Base-by-base conservation (phyloP, 23 tunicate genomes). In the Clavelina lepadiformis region DNA sequence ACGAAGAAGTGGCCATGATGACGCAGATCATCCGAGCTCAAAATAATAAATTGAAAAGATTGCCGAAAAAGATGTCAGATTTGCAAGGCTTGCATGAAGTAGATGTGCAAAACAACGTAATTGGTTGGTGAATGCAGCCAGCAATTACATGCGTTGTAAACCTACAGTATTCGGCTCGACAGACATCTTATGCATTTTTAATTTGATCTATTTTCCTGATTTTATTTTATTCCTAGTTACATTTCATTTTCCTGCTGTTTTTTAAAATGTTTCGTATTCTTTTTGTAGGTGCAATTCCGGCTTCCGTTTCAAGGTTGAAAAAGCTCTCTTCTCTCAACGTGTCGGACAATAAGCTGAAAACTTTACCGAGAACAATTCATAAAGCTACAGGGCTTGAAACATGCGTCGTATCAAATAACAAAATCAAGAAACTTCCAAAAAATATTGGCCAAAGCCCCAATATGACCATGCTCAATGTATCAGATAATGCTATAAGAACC, bases 341-440 rank as follows among this genome's bases (percentile, higher is more conserved):
- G 33, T 44, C 95, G 0, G 80, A 71, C 65, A 94, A 94, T 33
- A 75, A 75, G 64, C 59, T 94, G 30, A 94, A 94, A 64, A 60
- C 99, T 2, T 35, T 94, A 28, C 99, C 99, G 2, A 70, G 51
- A 36, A 69, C 81, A 2, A 80, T 94, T 28, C 81, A 82, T 61
- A 94, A 94, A 71, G 95, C 99, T 22, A 52, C 89, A 0, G 88
- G 83, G 5, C 76, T 94, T 5, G 95, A 86, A 56, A 81, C 80
- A 2, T 79, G 94, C 46, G 82, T 63, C 0, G 80, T 82, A 33
- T 71, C 89, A 1, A 80, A 86, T 34, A 94, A 94, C 67, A 69
- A 82, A 33, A 74, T 94, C 18, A 75, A 71, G 45, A 94, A 94
- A 33, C 70, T 94, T 5, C 99, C 99, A 22, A 82, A 82, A 58